A percentile compares a stretch with the other conserved stretches of the same genome.
Conservation (phyloP, 2,113 vertebrate genomes). For the Uropsilus gracilis region DNA sequence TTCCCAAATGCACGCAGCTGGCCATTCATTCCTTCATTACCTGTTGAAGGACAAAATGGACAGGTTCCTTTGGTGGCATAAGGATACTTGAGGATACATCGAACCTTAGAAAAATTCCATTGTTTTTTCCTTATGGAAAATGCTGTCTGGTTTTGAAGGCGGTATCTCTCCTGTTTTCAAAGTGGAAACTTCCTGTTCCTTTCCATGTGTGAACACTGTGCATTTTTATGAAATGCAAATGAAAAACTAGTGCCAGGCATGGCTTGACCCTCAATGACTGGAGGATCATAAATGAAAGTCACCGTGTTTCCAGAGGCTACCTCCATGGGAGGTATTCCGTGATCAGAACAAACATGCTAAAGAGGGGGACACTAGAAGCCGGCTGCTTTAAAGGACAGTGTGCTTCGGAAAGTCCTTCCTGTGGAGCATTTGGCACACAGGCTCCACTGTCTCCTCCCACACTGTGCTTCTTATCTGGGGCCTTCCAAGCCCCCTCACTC, state of each 20-base stretch:
- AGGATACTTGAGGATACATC: slow-evolving; percentile 54
- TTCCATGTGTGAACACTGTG: background rate
- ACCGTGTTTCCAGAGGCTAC: slow-evolving; percentile 21
- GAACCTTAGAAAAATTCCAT: slow-evolving; percentile 41
- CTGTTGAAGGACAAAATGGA: slow-evolving; percentile 47
- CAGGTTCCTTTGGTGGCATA: slow-evolving; percentile 27
- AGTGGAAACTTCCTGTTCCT: background rate
- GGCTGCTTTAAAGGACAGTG: background rate
- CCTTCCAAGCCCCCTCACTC: background rate
- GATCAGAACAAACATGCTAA: slow-evolving; percentile 4
- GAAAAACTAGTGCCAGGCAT: background rate
- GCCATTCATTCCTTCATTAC: slow-evolving; percentile 11
- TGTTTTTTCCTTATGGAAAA: slow-evolving; percentile 39
- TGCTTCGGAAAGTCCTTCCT: background rate
- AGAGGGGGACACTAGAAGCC: background rate
- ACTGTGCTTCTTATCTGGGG: background rate
- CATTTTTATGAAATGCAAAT: slow-evolving; percentile 16
- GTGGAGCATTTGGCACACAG: background rate
- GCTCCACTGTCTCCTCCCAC: background rate
- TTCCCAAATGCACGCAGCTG: slow-evolving; percentile 33
- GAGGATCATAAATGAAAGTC: slow-evolving; percentile 5
- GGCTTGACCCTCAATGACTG: background rate
- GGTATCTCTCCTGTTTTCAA: background rate
- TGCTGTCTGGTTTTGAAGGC: slow-evolving; percentile 31
- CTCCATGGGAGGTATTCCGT: background rate